These are phyloP conservation scores for Caranx ignobilis DNA, from an alignment of 2,113 vertebrate genomes.

Conservation along the genomic window DNA sequence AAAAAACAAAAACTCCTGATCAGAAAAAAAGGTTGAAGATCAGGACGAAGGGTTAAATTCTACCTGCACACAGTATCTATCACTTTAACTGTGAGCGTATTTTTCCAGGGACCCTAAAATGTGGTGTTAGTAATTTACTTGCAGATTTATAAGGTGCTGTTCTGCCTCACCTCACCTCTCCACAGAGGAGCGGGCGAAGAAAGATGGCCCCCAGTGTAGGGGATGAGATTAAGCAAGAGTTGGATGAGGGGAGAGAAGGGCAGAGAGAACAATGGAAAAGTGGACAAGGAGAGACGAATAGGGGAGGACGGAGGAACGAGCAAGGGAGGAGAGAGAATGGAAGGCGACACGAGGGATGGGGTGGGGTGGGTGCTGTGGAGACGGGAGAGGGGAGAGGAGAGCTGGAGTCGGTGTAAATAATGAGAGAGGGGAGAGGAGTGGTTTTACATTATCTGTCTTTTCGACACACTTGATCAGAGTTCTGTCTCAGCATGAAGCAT, in stretches of 20 bases:
- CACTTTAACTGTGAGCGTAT: background rate
- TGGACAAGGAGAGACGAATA: background rate
- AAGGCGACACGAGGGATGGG: background rate
- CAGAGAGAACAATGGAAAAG: constrained; percentile 6
- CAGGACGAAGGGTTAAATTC: background rate
- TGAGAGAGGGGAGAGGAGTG: constrained; percentile 29
- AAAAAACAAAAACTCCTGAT: background rate
- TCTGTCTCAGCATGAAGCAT: constrained; percentile 65
- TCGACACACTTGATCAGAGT: constrained; percentile 73
- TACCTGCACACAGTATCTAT: background rate
- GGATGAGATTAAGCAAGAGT: constrained; percentile 19
- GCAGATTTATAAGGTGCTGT: background rate
- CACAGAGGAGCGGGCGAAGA: constrained; percentile 9
- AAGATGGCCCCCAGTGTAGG: background rate
- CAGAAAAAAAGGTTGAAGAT: background rate
- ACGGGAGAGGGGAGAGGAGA: background rate
- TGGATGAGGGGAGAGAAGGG: constrained; percentile 11
- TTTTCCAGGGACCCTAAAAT: constrained; percentile 4
- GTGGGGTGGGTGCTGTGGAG: constrained; percentile 10
- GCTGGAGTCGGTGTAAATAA: constrained; percentile 52
- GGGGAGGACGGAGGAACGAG: constrained; percentile 1
- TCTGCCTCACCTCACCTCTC: background rate
- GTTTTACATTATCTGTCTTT: constrained; percentile 64
- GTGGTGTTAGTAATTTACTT: background rate
- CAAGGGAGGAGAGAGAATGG: background rate